These are phyloP conservation scores for Corythucha ciliata DNA, from an alignment of 2,888 invertebrate species.

Conservation along the genomic window DNA sequence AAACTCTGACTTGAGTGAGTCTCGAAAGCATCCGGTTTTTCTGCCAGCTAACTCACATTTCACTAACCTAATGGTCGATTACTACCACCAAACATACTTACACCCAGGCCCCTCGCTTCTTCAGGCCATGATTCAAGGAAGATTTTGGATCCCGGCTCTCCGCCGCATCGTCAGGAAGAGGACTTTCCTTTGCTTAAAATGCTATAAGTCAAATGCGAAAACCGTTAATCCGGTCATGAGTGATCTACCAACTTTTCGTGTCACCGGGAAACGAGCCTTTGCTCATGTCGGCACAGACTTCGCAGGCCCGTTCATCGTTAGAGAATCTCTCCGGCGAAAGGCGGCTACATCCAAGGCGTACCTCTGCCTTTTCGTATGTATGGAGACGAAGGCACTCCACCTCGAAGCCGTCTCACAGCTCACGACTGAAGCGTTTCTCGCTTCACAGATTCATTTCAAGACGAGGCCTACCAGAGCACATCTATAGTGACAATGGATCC, in stretches of 20 bases:
- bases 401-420: too few relatives aligned
- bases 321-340: slow-evolving; percentile 15
- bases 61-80: slow-evolving; percentile 13
- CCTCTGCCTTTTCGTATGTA: slow-evolving; percentile 14
- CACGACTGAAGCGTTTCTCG: too few relatives aligned
- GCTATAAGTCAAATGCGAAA: slow-evolving; percentile 11
- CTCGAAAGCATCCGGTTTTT: slow-evolving; percentile 25
- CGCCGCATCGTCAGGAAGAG: slow-evolving; percentile 12
- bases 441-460: too few relatives aligned
- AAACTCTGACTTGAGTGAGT: slow-evolving; percentile 10
- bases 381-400: too few relatives aligned
- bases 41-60: slow-evolving; percentile 20
- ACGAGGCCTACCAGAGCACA: too few relatives aligned
- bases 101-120: slow-evolving; percentile 22
- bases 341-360: slow-evolving; percentile 12
- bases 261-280: slow-evolving; percentile 2
- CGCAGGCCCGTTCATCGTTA: slow-evolving; percentile 13
- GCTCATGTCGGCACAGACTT: slow-evolving; percentile 13
- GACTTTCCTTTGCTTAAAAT: slow-evolving; percentile 18
- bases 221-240: slow-evolving; percentile 10
- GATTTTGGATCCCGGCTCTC: slow-evolving; percentile 22
- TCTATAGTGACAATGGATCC: too few relatives aligned
- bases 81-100: slow-evolving; percentile 18
- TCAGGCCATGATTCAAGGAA: slow-evolving; percentile 17
- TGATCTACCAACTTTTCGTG: slow-evolving; percentile 7